Evolutionary conservation across 2,113 vertebrate genomes (phyloP), one percentile per base, ranked within the genome.

Genomic region (Larimichthys crocea): DNA sequence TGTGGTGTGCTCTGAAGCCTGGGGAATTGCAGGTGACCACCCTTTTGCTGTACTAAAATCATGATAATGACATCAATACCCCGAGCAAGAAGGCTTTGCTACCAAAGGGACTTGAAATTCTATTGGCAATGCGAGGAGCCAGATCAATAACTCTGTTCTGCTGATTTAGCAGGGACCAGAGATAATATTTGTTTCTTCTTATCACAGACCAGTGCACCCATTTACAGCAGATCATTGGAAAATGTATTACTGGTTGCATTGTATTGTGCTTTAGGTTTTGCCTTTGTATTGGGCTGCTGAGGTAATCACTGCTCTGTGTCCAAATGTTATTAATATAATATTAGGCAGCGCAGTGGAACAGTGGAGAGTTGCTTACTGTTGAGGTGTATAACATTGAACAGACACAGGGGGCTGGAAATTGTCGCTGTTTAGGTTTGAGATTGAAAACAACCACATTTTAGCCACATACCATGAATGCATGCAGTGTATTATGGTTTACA

Each of bases 61-160:
- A 86, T 77, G 86, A 86, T 88, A 91, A 91, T 85, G 79, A 92
- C 86, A 91, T 89, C 89, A 89, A 91, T 89, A 87, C 80, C 55
- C 48, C 2, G 3, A 80, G 78, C 69, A 66, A 79, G 76, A 56
- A 52, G 4, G 80, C 70, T 78, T 57, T 74, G 72, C 80, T n/a
- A 80, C 84, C 73, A 24, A 17, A 42, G 87, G 84, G 87, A 91
- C 74, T 77, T 82, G 66, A 85, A 82, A 92, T 88, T 85, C 52
- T 95, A 96, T 94, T 93, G 95, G 96, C 95, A 95, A 94, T 88
- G 93, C 81, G 90, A 95, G 92, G 93, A 95, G 90, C 92, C 95
- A 92, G 95, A 97, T 97, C 97, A 95, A 98, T 98, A 96, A 93
- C 87, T 88, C 93, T 93, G 95, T 96, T 97, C 95, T 97, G 95